Evolutionary conservation across 2,797 vertebrate genomes (phyloP), one percentile per base, ranked within the genome.

Genomic region (Monodelphis domestica): DNA sequence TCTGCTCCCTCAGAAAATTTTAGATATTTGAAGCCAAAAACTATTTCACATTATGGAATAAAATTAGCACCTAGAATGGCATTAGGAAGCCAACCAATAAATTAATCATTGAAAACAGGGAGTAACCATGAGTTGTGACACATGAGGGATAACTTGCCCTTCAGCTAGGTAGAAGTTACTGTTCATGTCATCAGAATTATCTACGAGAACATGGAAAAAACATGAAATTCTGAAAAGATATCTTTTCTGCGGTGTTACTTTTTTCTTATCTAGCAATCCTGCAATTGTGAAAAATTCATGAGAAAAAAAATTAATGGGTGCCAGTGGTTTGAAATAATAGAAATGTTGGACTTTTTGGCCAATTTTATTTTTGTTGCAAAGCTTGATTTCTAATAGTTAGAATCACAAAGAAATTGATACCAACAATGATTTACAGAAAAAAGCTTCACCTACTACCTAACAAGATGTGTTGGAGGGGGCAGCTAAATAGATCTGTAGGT

Each of bases 261-360:
- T 78, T 95, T 30, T 91, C 55, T 59, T 94, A 94, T 84, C 57
- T 89, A 51, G 91, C 90, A 92, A 70, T 89, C 38, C 54, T 94
- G 54, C 91, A 84, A 91, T 0, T 59, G 29, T 94, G 92, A 97
- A 92, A 50, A 92, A 96, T 91, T 95, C 56, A 92, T 38, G 89
- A 88, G 53, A 50, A 78, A 93, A 90, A 95, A 90, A 59, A 54
- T 95, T 59, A 92, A 87, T 7, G n/a, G 90, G 53, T 84, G 51
- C 94, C 26, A 87, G 33, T 84, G 53, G 92, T 95, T 89, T 92
- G 89, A 94, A 78, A 94, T 91, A 29, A 89, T 94, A 88, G 87
- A 17, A 52, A 87, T 29, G 54, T 55, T 33, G 12, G 2, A 6
- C 55, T 29, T 88, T n/a, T 84, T 92, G 57, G 24, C 4, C 33